These are phyloP conservation scores for Silurus asotus DNA, from an alignment of 2,113 vertebrate genomes.

Conservation along the genomic window DNA sequence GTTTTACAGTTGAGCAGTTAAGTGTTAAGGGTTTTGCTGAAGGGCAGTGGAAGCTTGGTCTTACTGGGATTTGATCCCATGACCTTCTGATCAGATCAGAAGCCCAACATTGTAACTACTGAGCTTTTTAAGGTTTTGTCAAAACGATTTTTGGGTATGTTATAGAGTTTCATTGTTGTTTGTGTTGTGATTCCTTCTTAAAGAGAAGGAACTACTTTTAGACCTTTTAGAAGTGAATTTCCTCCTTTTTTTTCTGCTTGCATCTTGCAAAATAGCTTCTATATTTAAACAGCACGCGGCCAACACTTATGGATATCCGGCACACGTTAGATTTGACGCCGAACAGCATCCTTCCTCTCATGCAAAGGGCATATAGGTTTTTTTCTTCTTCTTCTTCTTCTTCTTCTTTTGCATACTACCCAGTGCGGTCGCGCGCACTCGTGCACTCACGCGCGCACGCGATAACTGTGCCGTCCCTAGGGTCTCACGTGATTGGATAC, in stretches of 20 bases:
- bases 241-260: not conserved
- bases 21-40: too few species aligned
- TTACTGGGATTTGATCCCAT: too few species aligned
- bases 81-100: too few species aligned
- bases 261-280: not conserved
- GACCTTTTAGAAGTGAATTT: too few species aligned
- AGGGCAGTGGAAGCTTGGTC: too few species aligned
- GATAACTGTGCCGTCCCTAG: not conserved
- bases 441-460: not conserved
- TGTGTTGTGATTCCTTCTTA: not conserved
- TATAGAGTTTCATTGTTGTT: not conserved
- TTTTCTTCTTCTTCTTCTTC: too few species aligned
- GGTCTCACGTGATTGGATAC: conserved; percentile 46
- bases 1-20: too few species aligned
- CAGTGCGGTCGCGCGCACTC: not conserved
- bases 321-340: not conserved
- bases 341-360: not conserved
- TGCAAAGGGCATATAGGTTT: not conserved
- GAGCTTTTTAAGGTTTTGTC: too few species aligned
- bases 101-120: too few species aligned
- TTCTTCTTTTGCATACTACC: not conserved
- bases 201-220: not conserved
- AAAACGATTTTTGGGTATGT: not conserved
- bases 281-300: not conserved
- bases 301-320: not conserved